phyloP scores from a whole-genome alignment of 2,888 invertebrate genomes.

The Melolontha melolontha region DNA sequence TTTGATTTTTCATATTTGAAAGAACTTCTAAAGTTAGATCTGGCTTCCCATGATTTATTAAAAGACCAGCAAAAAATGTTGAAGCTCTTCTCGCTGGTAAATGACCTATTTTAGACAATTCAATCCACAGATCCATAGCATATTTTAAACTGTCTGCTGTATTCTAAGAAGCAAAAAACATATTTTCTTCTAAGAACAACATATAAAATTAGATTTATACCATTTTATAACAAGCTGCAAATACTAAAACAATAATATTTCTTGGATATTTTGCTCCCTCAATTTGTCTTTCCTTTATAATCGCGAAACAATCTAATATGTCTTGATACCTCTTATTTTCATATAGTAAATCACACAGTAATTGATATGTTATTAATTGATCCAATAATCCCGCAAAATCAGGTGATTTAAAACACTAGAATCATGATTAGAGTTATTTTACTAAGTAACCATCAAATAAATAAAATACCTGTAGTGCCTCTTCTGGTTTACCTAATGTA shows the following conservation, averaged over 20 bases:
- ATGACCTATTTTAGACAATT: constrained; percentile 70
- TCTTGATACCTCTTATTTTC: constrained; percentile 76
- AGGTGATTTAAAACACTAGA: constrained; percentile 74
- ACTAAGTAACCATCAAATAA: not conserved
- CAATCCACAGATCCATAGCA: constrained; percentile 73
- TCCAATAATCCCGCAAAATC: constrained; percentile 77
- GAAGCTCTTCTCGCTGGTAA: constrained; percentile 72
- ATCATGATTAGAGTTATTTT: constrained; percentile 47
- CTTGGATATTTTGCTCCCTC: constrained; percentile 76
- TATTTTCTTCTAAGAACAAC: constrained; percentile 4
- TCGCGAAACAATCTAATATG: constrained; percentile 74
- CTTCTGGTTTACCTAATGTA: constrained; percentile 75
- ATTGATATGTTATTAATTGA: constrained; percentile 75
- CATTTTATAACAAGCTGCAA: constrained; percentile 82
- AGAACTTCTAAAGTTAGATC: constrained; percentile 77
- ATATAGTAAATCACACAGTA: constrained; percentile 79
- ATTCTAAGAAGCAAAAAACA: constrained; percentile 70
- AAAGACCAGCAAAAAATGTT: constrained; percentile 75
- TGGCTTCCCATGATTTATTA: constrained; percentile 76
- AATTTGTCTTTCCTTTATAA: constrained; percentile 71
- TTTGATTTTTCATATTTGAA: constrained; percentile 67
- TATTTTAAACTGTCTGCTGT: constrained; percentile 74
- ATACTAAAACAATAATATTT: constrained; percentile 74
- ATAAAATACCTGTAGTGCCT: constrained; percentile 70
- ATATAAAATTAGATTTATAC: constrained; percentile 64